Conservation (phyloP, 1,140 invertebrate genomes). For the Phocides pigmalion region DNA sequence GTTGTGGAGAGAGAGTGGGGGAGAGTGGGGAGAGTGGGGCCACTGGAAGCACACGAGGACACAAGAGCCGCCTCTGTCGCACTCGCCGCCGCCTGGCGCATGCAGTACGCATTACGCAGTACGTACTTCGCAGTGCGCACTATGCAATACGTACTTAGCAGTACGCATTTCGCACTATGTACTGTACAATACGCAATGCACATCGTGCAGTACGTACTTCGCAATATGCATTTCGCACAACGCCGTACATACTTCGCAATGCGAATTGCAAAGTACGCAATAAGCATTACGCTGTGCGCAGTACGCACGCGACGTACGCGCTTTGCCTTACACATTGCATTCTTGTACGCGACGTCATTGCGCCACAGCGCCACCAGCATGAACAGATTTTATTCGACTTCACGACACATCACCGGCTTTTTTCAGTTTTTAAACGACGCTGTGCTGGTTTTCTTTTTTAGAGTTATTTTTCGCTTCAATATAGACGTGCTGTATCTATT, state of each 20-base stretch:
- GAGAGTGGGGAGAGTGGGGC: slow-evolving; percentile 50
- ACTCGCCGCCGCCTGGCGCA: slow-evolving; percentile 46
- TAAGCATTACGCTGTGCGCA: not conserved
- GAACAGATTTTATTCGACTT: slow-evolving; percentile 23
- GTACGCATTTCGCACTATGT: too few species aligned
- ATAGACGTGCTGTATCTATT: slow-evolving; percentile 56
- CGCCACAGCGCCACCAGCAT: slow-evolving; percentile 30
- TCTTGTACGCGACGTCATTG: slow-evolving; percentile 30
- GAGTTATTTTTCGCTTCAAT: slow-evolving; percentile 56
- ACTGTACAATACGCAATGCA: not conserved
- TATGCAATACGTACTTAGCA: too few species aligned
- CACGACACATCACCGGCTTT: slow-evolving; percentile 48
- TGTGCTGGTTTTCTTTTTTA: slow-evolving; percentile 60
- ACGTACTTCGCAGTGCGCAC: too few species aligned
- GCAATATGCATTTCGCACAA: too few species aligned
- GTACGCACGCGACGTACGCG: slow-evolving; percentile 42
- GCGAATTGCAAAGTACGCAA: too few species aligned
- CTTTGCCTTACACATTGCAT: slow-evolving; percentile 46
- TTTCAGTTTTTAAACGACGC: slow-evolving; percentile 43
- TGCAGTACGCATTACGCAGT: too few species aligned
- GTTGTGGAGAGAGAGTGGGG: slow-evolving; percentile 50
- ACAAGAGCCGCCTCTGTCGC: slow-evolving; percentile 59
- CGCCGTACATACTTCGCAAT: too few species aligned
- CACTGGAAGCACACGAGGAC: slow-evolving; percentile 76
- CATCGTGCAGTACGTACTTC: too few species aligned